Base-by-base conservation (phyloP, 2,888 invertebrate species). In the Drosophila peninsularis region DNA sequence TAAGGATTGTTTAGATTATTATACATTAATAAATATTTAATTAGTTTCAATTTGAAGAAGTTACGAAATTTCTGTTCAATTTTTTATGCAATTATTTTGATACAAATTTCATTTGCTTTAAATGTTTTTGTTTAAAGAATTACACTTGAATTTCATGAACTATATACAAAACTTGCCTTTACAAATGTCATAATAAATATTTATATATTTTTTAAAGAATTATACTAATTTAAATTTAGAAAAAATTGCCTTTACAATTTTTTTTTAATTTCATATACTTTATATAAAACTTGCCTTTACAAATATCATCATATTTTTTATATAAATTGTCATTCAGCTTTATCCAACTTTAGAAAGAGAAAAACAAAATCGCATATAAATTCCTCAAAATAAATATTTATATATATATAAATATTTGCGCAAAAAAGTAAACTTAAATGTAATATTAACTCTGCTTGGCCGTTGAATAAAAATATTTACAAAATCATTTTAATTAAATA, bases 391-490 rank as follows among this genome's bases (percentile, higher is more conserved):
- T 30, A 27, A 34, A 65, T 45, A 54, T 45, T 47, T 42, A 41
- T 36, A 45, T 30, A 27, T 30, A 65, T 45, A 54, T 45, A 50
- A 39, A 41, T 36, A 52, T 24, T 37, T 41, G 39, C 54, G 41
- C 30, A 61, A 44, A 47, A 24, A 34, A 55, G n/a, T 21, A 45
- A 47, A 44, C 10, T 45, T 21, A 44, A 63, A 39, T 45, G n/a
- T 47, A 64, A 68, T 21, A 34, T 56, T 4, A 50, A 54, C 21
- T 80, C 30, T 47, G 67, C 57, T 54, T 61, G 21, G 57, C 62
- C 54, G 41, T 41, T 60, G 63, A 70, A 53, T 58, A 53, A 75
- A 58, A 58, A 80, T 77, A 83, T 82, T 66, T 76, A 69, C 68
- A 82, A 80, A 79, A 62, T 73, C 47, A 67, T 77, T 76, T 73